A percentile compares a stretch with the other conserved stretches of the same genome.
phyloP scores from a whole-genome alignment of 2,113 vertebrate genomes.

The Xiphophorus couchianus region DNA sequence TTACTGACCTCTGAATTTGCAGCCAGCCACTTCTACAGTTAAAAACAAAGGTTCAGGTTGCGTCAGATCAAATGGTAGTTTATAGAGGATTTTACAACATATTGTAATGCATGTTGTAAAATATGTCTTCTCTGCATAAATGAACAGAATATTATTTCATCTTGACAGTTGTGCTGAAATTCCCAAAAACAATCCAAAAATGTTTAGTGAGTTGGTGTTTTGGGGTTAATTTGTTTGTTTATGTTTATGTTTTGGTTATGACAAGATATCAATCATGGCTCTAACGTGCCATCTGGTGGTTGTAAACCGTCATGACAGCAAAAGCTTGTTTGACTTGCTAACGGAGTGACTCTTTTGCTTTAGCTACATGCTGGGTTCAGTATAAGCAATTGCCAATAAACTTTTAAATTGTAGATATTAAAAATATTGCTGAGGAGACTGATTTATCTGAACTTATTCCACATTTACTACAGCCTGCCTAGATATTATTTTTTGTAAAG shows the following conservation, averaged over 20 bases:
- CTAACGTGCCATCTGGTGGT: constrained; percentile 66
- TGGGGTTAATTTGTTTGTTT: not conserved
- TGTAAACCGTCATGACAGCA: not conserved
- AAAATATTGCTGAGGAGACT: not conserved
- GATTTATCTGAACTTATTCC: not conserved
- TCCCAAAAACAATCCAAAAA: constrained; percentile 1
- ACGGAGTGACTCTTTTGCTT: no score
- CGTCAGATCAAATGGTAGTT: constrained; percentile 3
- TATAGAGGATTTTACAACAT: not conserved
- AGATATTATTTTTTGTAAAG: not conserved
- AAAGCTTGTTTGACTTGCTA: not conserved
- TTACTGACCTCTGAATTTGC: constrained; percentile 28
- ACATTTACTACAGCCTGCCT: not conserved
- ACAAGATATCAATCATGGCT: constrained; percentile 21
- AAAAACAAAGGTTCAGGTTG: constrained; percentile 28
- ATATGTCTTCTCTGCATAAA: no score
- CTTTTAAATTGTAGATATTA: not conserved
- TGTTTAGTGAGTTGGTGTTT: constrained; percentile 1
- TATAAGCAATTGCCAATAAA: no score
- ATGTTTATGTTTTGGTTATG: not conserved
- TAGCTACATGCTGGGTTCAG: not conserved
- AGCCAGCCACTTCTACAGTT: constrained; percentile 15
- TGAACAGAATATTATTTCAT: not conserved
- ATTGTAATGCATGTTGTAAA: not conserved
- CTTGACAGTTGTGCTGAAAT: not conserved